Percentiles rank a stretch among this genome's conserved stretches.
phyloP scores from a whole-genome alignment of 2,888 invertebrate genomes.

The Oasisia sp. region DNA sequence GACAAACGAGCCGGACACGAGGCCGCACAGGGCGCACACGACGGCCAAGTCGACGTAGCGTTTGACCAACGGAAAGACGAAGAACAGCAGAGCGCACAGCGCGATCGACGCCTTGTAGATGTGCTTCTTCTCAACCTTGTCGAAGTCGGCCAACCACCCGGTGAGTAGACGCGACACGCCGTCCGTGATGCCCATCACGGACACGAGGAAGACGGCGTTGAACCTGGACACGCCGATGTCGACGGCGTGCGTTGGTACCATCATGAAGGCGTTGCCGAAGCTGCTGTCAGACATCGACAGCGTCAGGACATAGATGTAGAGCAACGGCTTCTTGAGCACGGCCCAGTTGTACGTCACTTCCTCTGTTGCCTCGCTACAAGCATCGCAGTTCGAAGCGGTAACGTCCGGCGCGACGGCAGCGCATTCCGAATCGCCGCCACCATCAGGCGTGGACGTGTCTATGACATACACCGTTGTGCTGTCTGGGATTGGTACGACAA shows the following conservation, averaged over 20 bases:
- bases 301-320: not conserved
- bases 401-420: not conserved
- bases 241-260: not conserved
- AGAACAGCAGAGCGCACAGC: not conserved
- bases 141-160: not conserved
- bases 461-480: not conserved
- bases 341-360: not conserved
- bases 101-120: not conserved
- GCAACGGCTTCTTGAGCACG: not conserved
- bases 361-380: conserved; percentile 66
- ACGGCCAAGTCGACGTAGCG: not conserved
- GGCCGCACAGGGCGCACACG: not conserved
- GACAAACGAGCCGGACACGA: not conserved
- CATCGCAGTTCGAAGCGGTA: not conserved
- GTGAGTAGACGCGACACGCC: not conserved
- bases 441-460: not conserved
- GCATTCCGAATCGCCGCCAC: not conserved
- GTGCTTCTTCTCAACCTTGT: not conserved
- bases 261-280: not conserved
- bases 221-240: not conserved
- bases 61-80: conserved; percentile 5
- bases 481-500: not conserved
- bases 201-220: conserved; percentile 19
- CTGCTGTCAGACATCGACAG: not conserved
- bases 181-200: conserved; percentile 9